phyloP scores from a whole-genome alignment of 1,140 invertebrate species.

The Vollenhovia emeryi region DNA sequence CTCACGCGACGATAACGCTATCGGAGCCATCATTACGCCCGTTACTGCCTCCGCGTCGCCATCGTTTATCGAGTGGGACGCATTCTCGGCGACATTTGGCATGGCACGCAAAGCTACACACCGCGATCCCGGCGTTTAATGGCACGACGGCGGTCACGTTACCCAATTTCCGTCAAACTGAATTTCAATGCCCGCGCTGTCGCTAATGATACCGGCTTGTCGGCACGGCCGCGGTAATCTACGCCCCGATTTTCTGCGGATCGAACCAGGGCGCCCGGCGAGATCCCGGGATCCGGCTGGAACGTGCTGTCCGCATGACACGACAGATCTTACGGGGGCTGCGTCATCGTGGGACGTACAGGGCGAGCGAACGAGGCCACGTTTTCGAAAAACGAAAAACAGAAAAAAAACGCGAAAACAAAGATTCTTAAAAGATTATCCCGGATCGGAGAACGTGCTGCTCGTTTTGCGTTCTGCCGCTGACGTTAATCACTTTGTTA shows the following conservation, averaged over 20 bases:
- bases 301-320: background rate
- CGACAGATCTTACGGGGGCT: background rate
- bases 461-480: background rate
- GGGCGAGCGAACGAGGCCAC: background rate
- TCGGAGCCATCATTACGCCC: slow-evolving; percentile 36
- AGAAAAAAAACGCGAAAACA: no score
- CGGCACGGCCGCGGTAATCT: slow-evolving; percentile 48
- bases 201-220: slow-evolving; percentile 52
- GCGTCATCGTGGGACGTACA: background rate
- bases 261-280: background rate
- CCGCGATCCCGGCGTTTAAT: slow-evolving; percentile 49
- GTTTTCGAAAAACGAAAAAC: background rate
- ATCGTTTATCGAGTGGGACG: slow-evolving; percentile 39
- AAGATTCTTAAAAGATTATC: background rate
- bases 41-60: slow-evolving; percentile 8
- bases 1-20: background rate
- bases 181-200: slow-evolving; percentile 48
- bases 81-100: slow-evolving; percentile 51
- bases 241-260: slow-evolving; percentile 60
- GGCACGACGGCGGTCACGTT: slow-evolving; percentile 58
- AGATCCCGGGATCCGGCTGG: background rate
- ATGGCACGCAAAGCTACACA: slow-evolving; percentile 31
- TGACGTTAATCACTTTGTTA: background rate
- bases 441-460: background rate
- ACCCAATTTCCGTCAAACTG: slow-evolving; percentile 66